Evolutionary conservation across 1,140 invertebrate genomes (phyloP), one percentile per base, ranked within the genome.

Genomic region (Ephestia elutella): DNA sequence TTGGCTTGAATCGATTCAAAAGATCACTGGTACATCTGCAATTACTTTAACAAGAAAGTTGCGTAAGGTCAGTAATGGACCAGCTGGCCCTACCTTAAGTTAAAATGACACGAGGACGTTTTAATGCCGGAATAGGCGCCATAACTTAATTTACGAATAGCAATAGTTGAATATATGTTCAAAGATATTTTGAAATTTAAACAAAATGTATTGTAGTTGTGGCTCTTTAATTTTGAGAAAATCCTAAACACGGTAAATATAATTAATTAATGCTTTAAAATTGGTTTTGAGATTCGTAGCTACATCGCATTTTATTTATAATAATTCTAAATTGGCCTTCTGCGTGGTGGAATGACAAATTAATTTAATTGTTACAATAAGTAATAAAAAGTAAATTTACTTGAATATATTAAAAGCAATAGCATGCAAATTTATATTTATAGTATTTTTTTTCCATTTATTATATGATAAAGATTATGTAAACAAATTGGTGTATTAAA

Each of bases 31-130:
- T 70, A 70, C 70, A 75, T 80, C 75, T 75, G 71, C 71, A 53
- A 25, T 73, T 68, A 64, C 59, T 71, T 71, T 71, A 66, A 71
- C 73, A 75, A 74, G 76, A 81, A 77, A 80, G 73, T 82, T 82
- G 75, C 77, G 77, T 77, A 80, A 82, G 68, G 59, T 68, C 71
- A 71, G 67, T 68, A 64, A 65, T 71, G 67, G 70, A 74, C 76
- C 67, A 70, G 73, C 75, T 58, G 70, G 70, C 71, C 77, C 75
- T 76, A 81, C 78, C 79, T 80, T 70, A 53, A 73, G 62, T 71
- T 76, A 72, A 73, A 80, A 53, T 25, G 50, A 53, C 21, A 53
- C 50, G 19, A 53, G 50, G 18, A 25, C 50, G 13, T 53, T 25
- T 25, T 21, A 53, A 25, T 50, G 38, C n/a, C 38, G 5, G n/a